A percentile compares a stretch with the other conserved stretches of the same genome.
These are phyloP conservation scores for Triplophysa yarkandensis DNA, from an alignment of 2,797 vertebrate species.

Conservation along the genomic window DNA sequence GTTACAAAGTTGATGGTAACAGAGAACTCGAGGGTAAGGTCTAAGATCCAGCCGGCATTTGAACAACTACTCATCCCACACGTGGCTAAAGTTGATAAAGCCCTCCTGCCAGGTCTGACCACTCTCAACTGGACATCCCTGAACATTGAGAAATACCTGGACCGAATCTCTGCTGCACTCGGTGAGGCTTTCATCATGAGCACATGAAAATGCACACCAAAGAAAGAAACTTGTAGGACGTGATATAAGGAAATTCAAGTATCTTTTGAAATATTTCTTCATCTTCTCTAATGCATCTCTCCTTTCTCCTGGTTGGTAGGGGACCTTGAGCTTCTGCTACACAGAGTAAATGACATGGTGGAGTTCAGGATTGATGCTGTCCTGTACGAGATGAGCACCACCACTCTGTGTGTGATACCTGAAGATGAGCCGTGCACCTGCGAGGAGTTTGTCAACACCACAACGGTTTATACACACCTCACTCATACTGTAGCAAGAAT, in stretches of 20 bases:
- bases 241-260: background rate
- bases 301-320: conserved; percentile 65
- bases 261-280: background rate
- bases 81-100: conserved; percentile 83
- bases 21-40: conserved; percentile 86
- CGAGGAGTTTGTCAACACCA: conserved; percentile 87
- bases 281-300: background rate
- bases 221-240: background rate
- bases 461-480: conserved; percentile 75
- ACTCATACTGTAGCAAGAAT: background rate
- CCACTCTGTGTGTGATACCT: conserved; percentile 82
- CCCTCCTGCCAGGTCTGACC: conserved; percentile 84
- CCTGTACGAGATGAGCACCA: conserved; percentile 84
- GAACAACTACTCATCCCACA: conserved; percentile 79
- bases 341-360: conserved; percentile 85
- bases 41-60: conserved; percentile 82
- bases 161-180: conserved; percentile 75
- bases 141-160: conserved; percentile 86
- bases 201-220: background rate
- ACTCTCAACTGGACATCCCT: conserved; percentile 89
- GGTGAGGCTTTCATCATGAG: conserved; percentile 68
- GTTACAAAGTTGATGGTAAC: conserved; percentile 80
- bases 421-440: conserved; percentile 83
- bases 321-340: conserved; percentile 84
- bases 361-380: conserved; percentile 89